A percentile compares a stretch with the other conserved stretches of the same genome.
Evolutionary conservation across 1,140 invertebrate genomes (phyloP).

Genomic region (Neotoxoptera formosana): DNA sequence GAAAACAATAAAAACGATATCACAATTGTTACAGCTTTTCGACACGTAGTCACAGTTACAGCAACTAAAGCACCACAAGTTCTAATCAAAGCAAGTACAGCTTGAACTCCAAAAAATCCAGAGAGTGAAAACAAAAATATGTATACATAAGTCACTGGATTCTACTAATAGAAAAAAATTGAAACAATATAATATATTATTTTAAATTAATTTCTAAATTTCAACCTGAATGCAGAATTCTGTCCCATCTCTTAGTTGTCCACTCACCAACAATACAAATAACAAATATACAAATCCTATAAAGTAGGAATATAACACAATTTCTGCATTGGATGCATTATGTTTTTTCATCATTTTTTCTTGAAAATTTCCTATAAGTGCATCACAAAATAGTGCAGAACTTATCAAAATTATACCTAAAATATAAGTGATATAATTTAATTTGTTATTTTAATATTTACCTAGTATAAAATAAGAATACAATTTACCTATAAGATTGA

Average conservation of each 20-base stretch:
- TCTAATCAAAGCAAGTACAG: conserved; percentile 87
- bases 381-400: conserved; percentile 88
- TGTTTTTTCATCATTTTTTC: conserved; percentile 90
- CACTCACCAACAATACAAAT: conserved; percentile 75
- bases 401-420: conserved; percentile 85
- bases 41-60: conserved; percentile 86
- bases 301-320: conserved; percentile 92
- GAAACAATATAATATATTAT: neutral
- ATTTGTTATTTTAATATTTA: conserved; percentile 10
- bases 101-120: conserved; percentile 91
- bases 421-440: conserved; percentile 53
- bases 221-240: conserved; percentile 70
- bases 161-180: conserved; percentile 65
- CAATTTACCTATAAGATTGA: conserved; percentile 73
- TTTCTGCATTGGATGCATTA: conserved; percentile 85
- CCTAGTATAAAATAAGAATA: conserved; percentile 15
- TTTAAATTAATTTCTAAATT: conserved; percentile 4
- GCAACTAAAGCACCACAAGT: conserved; percentile 88
- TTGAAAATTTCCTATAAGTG: conserved; percentile 94
- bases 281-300: conserved; percentile 88
- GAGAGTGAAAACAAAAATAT: conserved; percentile 85
- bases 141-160: conserved; percentile 85
- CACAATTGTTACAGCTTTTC: conserved; percentile 91
- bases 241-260: conserved; percentile 78
- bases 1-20: conserved; percentile 92